Base-by-base conservation (phyloP, 2,113 vertebrate genomes). In the Tachycineta bicolor region DNA sequence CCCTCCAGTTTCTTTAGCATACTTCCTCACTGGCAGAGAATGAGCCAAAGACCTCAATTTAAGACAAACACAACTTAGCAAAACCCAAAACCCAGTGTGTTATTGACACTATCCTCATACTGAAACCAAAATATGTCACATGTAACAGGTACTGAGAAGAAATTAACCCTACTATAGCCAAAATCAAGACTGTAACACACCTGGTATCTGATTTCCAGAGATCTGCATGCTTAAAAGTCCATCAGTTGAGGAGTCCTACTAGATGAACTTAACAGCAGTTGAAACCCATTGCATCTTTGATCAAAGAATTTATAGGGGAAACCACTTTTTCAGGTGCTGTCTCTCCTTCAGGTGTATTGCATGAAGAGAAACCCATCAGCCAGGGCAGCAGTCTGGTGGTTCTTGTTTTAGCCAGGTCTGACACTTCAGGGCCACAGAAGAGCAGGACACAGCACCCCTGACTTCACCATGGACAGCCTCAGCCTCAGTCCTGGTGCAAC, bases 401-500 rank as follows among this genome's bases (percentile, higher is more conserved):
- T 83, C 58, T 76, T 20, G 0, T 46, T 85, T 82, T 47, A 46
- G 14, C 33, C 53, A 43, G 39, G 23, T 37, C n/a, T 70, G 50
- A 55, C 15, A 24, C 11, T 24, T n/a, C 7, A 43, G 28, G 43
- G 9, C 28, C 53, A 34, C 12, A 69, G 23, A 69, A 83, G 5
- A 8, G 23, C 8, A 28, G 56, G 82, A 53, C n/a, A 19, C 22
- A 56, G 13, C 11, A 47, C 11, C 23, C 13, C 6, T 5, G 26
- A 74, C 6, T 55, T 46, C 53, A 65, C 28, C 25, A 34, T 2
- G 33, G 41, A 50, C 19, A 65, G 25, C 28, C 0, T n/a, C 3
- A 6, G 19, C 2, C 1, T 12, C 33, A 67, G 31, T 5, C 5
- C 20, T 0, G 1, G 12, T 23, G 9, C n/a, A 60, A 49, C 17